A percentile compares a stretch with the other conserved stretches of the same genome.
These are phyloP conservation scores for Miniopterus natalensis DNA, from an alignment of 2,113 vertebrate species.

Conservation along the genomic window DNA sequence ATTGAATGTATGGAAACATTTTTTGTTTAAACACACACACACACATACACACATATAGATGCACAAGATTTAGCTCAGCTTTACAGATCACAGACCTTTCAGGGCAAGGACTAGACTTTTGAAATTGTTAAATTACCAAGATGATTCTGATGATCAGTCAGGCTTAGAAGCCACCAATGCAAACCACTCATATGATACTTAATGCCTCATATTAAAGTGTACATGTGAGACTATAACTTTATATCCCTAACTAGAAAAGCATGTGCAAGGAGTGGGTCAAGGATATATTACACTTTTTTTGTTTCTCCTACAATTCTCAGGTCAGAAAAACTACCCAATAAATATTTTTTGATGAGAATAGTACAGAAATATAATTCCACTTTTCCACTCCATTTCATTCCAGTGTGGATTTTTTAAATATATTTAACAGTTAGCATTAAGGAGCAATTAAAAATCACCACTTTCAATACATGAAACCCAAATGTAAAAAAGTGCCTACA, in stretches of 20 bases:
- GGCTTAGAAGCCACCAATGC: background rate
- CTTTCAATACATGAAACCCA: constrained; percentile 8
- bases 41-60: background rate
- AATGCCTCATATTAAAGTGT: constrained; percentile 18
- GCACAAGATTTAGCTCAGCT: constrained; percentile 18
- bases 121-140: constrained; percentile 18
- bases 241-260: constrained; percentile 9
- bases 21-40: background rate
- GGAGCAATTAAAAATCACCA: background rate
- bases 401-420: background rate
- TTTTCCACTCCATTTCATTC: constrained; percentile 23
- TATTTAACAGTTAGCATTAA: background rate
- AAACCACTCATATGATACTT: background rate
- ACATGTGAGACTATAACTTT: background rate
- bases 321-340: background rate
- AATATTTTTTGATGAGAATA: background rate
- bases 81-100: background rate
- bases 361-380: background rate
- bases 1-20: background rate
- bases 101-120: background rate
- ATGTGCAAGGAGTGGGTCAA: background rate
- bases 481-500: background rate
- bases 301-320: background rate
- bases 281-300: background rate
- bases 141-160: constrained; percentile 13